Base-by-base conservation (phyloP, 2,888 invertebrate species). In the Coenonympha glycerion region DNA sequence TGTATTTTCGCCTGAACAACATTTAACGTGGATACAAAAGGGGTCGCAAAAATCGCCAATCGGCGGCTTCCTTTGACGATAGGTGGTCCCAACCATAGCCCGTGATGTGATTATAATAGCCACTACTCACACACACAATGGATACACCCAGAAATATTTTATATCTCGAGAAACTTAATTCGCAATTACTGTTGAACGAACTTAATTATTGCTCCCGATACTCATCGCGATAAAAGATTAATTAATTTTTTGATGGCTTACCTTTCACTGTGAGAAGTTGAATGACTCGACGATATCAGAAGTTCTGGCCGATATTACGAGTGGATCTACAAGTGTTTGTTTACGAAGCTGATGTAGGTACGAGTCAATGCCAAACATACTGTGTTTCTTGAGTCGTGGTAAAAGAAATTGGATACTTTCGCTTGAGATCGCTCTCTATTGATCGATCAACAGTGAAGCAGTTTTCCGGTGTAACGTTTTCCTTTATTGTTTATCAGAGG, bases 81-180 rank as follows among this genome's bases (percentile, higher is more conserved):
- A 85, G 87, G 86, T 86, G 85, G 86, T 83, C 86, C 79, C 69
- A 60, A 49, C 56, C 62, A 62, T 62, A 66, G 63, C 63, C 68
- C 68, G 63, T 84, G 82, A 87, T 84, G 83, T 80, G 83, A 80
- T 83, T 85, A 85, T 86, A 85, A 87, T 87, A 82, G 82, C 81
- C 76, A 84, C 74, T 78, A 75, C 73, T 73, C 71, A 65, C 76
- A 71, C 70, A 73, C 70, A 71, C 66, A 64, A 68, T 73, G 71
- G 68, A 75, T 72, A 74, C 69, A 71, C 69, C 69, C 68, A 68
- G 65, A 70, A 71, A 68, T 52, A 62, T 59, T 62, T 61, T 59
- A 64, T 66, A 65, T 60, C 59, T 61, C 56, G 55, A 61, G 56
- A 59, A 50, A 58, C 64, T 69, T 67, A 61, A 71, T 72, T 71